Base-by-base conservation (phyloP, 2,113 vertebrate genomes). In the Pelvicachromis taeniatus region DNA sequence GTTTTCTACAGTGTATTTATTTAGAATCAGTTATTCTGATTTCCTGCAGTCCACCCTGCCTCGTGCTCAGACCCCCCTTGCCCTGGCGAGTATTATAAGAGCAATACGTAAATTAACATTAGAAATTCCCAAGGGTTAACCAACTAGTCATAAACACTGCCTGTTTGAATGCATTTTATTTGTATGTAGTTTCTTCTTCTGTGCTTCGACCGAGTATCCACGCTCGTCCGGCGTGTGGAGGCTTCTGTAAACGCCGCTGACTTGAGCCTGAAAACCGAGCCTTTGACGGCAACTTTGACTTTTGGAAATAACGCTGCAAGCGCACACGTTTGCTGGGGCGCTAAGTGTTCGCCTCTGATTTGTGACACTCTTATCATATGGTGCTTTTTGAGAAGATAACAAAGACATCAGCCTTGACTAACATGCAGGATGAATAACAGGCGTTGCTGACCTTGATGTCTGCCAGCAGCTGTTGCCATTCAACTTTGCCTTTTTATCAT, bases 351-450 rank as follows among this genome's bases (percentile, higher is more conserved):
- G 4, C 19, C 23, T 48, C 9, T 50, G n/a, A 26, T 26, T 45
- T 40, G 38, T 26, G 13, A 45, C 38, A 12, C 16, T 31, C 10
- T 12, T 31, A n/a, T 33, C 45, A 31, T 31, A 8, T 4, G 70
- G 33, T 12, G 45, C 42, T 33, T 75, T 75, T 31, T 75, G 16
- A 52, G 45, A 33, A 31, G 45, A 75, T 75, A 75, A 75, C 70
- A 75, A 52, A 75, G 70, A 75, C 45, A 75, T 52, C 70, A 52
- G 17, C 70, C 45, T 75, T 75, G 70, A 75, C 45, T 75, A 75
- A 13, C 45, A 50, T 17, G 17, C 45, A 75, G 70, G 26, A 33
- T 33, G 70, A 33, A 33, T 52, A 52, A 31, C 70, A 33, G 26
- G 45, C 45, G 16, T 5, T n/a, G 68, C 10, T 52, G 70, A 75